Base-by-base conservation (phyloP, 1,140 invertebrate species). In the Drosophila miranda region DNA sequence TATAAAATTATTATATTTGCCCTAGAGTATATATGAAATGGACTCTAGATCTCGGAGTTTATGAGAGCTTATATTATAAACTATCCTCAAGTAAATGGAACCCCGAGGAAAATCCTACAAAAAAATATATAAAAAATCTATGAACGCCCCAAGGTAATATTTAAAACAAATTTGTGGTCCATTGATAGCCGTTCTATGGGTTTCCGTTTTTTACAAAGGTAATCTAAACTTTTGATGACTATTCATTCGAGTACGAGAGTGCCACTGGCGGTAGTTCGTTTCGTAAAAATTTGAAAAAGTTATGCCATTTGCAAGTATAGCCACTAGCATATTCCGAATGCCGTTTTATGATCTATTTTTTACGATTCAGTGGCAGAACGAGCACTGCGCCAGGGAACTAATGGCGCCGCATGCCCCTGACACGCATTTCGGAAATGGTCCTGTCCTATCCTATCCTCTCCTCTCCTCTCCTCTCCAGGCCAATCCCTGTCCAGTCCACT, bases 311-410 rank as follows among this genome's bases (percentile, higher is more conserved):
- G 56, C 28, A 30, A 30, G 28, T 30, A 4, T 38, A 52, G 43
- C 34, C 64, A 69, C 51, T 68, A 56, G 68, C 55, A 81, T 68
- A 72, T 76, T 76, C 61, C 34, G 44, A 81, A 67, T 67, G 52
- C 50, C 59, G 56, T 73, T 82, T 82, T 75, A 82, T 63, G 78
- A 78, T 67, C 69, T 59, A 41, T 52, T 77, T 81, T 81, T 82
- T 81, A 74, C 71, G 80, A 83, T 73, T 43, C 48, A 19, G 28
- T 28, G 23, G 46, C 48, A 63, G 45, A 51, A 51, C n/a, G 49
- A 34, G 19, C 49, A 64, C 58, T 62, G 30, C 9, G 30, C 30
- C 59, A 38, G 54, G 60, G 45, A 49, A 41, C 23, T 80, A 72
- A 80, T 72, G 69, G 34, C 75, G 23, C 70, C 50, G 66, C 55